A percentile compares a stretch with the other conserved stretches of the same genome.
These are phyloP conservation scores for Hoplostethus atlanticus DNA, from an alignment of 2,797 vertebrate species.

Conservation along the genomic window DNA sequence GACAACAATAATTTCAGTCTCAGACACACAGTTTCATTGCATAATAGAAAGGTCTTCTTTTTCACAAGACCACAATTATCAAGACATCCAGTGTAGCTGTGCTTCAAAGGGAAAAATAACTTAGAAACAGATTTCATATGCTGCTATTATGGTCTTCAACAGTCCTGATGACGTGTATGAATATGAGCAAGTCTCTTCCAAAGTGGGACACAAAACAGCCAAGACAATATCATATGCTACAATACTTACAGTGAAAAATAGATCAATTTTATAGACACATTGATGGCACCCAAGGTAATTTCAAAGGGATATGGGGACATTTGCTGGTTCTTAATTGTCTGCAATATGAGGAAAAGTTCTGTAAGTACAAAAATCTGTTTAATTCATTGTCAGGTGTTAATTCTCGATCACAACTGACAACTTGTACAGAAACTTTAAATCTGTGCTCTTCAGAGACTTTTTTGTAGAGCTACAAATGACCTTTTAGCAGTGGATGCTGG, in stretches of 20 bases:
- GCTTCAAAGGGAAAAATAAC: conserved; percentile 25
- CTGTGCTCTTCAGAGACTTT: conserved; percentile 10
- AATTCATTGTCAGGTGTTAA: conserved; percentile 10
- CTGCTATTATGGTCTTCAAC: neutral
- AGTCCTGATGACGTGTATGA: conserved; percentile 1
- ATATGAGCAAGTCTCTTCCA: conserved; percentile 2
- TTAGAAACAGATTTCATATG: conserved; percentile 33
- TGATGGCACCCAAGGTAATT: no score
- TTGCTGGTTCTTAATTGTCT: no score
- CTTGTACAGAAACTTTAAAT: conserved; percentile 1
- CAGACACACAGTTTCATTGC: conserved; percentile 5
- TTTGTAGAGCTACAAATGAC: conserved; percentile 37
- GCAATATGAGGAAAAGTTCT: neutral
- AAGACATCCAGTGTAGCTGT: conserved; percentile 21
- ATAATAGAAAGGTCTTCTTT: conserved; percentile 22
- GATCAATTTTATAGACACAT: no score
- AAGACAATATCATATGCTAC: neutral
- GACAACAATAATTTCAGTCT: conserved; percentile 30
- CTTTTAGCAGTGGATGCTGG: conserved; percentile 32
- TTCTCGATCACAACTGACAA: conserved; percentile 35
- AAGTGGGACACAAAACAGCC: conserved; percentile 5
- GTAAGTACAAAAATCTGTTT: conserved; percentile 8
- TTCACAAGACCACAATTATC: conserved; percentile 31
- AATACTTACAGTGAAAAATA: no score
- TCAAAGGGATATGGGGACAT: no score